Base-by-base conservation (phyloP, 2,797 vertebrate genomes). In the Phrynocephalus vlangalii region DNA sequence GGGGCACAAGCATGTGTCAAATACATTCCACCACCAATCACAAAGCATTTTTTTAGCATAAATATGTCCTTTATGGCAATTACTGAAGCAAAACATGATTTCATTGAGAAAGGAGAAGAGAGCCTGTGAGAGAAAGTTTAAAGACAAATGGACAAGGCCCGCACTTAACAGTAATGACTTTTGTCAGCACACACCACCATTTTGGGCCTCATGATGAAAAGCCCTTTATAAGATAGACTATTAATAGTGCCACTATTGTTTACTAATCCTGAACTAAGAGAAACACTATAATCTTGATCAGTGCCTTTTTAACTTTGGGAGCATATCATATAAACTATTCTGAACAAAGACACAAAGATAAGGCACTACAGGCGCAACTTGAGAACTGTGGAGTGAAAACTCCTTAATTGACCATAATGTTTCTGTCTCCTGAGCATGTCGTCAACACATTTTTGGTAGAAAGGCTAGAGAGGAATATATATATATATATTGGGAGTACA, bases 251-350 rank as follows among this genome's bases (percentile, higher is more conserved):
- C 9, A 66, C 52, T 63, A 75, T 4, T 82, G 56, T 93, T 91
- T 87, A 78, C 18, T 90, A 22, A 66, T 90, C 94, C 92, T 87
- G 24, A 93, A 90, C 30, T 86, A 78, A 90, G 89, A 75, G 63
- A 86, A 90, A 56, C 87, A 71, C 50, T 90, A n/a, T 90, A 85
- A 90, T 90, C 89, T 90, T 88, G 79, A 89, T 86, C 89, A 81
- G 82, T 91, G 84, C 56, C 56, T n/a, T 84, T 82, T 93, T 91
- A 60, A 87, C 82, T 84, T 56, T 66, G 44, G 56, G 83, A 91
- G 94, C n/a, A n/a, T n/a, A n/a, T n/a, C n/a, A 91, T 71, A 33
- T 85, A 84, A 84, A 13, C 48, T 82, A 89, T 91, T 11, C 72
- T 7, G 90, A 80, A 84, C 38, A 68, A 90, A 85, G 77, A 87